Conservation (phyloP, 92 coral and sea anemone genomes). For the Actinostola sp. region DNA sequence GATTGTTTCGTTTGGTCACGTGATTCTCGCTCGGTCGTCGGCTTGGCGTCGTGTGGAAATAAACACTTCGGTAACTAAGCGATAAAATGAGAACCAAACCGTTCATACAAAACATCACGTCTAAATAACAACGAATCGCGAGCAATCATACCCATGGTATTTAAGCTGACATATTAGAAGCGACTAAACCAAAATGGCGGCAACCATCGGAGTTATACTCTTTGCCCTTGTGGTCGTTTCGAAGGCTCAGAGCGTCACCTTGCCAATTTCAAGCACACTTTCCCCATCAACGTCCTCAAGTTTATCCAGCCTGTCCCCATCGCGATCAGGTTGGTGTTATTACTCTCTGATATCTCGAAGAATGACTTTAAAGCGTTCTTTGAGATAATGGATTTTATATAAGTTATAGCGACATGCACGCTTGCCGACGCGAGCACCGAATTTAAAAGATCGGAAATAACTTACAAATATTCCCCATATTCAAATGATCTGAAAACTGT, state of each 20-base stretch:
- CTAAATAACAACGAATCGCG: neutral
- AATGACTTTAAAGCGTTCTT: too few relatives aligned
- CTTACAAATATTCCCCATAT: too few relatives aligned
- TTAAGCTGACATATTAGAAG: neutral
- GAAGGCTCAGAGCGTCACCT: neutral
- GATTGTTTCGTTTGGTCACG: slow-evolving; percentile 18
- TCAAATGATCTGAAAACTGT: too few relatives aligned
- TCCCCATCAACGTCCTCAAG: neutral
- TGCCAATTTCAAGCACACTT: neutral
- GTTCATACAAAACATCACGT: slow-evolving; percentile 8
- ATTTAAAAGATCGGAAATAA: too few relatives aligned
- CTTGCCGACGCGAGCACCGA: neutral
- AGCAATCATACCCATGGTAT: neutral
- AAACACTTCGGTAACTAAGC: slow-evolving; percentile 32
- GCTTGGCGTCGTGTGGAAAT: slow-evolving; percentile 19
- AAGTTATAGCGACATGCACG: neutral
- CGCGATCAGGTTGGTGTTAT: neutral
- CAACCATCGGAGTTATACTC: neutral
- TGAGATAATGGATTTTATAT: neutral
- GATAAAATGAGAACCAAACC: neutral
- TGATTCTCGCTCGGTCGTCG: slow-evolving; percentile 13
- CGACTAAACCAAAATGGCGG: slow-evolving; percentile 9
- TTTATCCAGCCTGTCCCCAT: neutral
- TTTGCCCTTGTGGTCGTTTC: neutral
- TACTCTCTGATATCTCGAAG: too few relatives aligned